phyloP scores from a whole-genome alignment of 2,888 invertebrate genomes.

The Cecidostiba fungosa region DNA sequence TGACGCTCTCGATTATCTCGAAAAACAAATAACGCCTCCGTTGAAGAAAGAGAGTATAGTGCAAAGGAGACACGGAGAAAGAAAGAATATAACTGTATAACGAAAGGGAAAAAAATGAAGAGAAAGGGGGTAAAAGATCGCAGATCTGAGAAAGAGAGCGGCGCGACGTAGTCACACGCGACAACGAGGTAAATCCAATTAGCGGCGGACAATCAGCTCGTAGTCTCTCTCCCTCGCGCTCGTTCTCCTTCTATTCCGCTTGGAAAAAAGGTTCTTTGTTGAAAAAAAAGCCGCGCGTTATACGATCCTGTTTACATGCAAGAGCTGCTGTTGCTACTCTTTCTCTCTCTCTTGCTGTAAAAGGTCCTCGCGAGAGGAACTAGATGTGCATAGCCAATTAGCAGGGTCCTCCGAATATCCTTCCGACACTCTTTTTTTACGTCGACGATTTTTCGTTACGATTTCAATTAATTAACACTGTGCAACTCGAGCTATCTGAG shows the following conservation, averaged over 20 bases:
- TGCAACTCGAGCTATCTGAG: not conserved
- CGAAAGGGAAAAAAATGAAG: constrained; percentile 4
- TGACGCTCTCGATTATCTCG: constrained; percentile 1
- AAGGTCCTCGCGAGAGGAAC: constrained; percentile 63
- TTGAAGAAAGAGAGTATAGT: not conserved
- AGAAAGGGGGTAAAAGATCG: constrained; percentile 39
- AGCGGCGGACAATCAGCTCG: constrained; percentile 65
- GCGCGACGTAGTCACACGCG: constrained; percentile 55
- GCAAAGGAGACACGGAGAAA: not conserved
- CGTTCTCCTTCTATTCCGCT: not conserved
- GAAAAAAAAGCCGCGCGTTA: constrained; percentile 59
- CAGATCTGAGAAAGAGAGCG: constrained; percentile 59
- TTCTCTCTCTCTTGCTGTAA: constrained; percentile 43
- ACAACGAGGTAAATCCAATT: constrained; percentile 72
- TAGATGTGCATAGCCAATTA: constrained; percentile 62
- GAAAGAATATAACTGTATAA: not conserved
- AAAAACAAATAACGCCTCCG: not conserved
- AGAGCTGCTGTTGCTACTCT: constrained; percentile 50
- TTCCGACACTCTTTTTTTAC: constrained; percentile 34
- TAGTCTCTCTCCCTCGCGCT: not conserved
- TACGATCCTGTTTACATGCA: constrained; percentile 71
- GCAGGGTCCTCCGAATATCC: not conserved
- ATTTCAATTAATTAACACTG: not conserved
- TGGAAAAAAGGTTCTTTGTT: constrained; percentile 38
- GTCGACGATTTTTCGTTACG: not conserved